Conservation (phyloP, 2,113 vertebrate genomes). For the Canis aureus region DNA sequence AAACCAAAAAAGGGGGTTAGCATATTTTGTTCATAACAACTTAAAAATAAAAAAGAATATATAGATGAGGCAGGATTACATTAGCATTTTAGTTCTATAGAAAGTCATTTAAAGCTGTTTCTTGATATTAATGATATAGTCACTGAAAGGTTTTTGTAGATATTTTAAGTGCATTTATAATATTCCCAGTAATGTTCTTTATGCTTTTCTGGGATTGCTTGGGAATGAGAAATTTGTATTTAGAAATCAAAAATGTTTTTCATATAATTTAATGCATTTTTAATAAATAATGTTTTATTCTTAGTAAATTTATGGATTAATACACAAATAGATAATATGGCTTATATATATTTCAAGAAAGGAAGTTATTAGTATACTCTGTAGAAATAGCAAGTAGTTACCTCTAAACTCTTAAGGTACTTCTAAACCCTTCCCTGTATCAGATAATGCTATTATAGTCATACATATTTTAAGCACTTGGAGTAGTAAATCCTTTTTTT, state of each 20-base stretch:
- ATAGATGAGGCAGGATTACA: background rate
- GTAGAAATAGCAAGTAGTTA: conserved; percentile 48
- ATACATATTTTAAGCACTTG: conserved; percentile 30
- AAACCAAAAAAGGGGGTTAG: background rate
- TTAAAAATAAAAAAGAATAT: conserved; percentile 43
- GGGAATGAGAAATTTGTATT: conserved; percentile 12
- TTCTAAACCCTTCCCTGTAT: background rate
- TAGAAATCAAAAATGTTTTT: conserved; percentile 60
- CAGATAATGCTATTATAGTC: conserved; percentile 23
- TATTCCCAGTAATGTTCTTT: background rate
- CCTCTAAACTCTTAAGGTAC: conserved; percentile 39
- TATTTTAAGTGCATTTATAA: background rate
- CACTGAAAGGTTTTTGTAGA: background rate
- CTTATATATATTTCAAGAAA: conserved; percentile 56
- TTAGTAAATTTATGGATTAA: conserved; percentile 46
- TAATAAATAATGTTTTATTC: conserved; percentile 34
- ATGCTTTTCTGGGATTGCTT: conserved; percentile 53
- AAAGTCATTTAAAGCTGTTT: background rate
- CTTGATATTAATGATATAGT: conserved; percentile 10
- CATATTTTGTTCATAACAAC: conserved; percentile 45
- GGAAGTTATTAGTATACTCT: conserved; percentile 52
- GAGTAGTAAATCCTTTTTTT: conserved; percentile 1
- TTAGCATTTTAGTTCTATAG: background rate
- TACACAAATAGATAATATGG: conserved; percentile 29
- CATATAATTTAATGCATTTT: conserved; percentile 33